These are phyloP conservation scores for Pseudococcus viburni DNA, from an alignment of 2,888 invertebrate genomes.

Conservation along the genomic window DNA sequence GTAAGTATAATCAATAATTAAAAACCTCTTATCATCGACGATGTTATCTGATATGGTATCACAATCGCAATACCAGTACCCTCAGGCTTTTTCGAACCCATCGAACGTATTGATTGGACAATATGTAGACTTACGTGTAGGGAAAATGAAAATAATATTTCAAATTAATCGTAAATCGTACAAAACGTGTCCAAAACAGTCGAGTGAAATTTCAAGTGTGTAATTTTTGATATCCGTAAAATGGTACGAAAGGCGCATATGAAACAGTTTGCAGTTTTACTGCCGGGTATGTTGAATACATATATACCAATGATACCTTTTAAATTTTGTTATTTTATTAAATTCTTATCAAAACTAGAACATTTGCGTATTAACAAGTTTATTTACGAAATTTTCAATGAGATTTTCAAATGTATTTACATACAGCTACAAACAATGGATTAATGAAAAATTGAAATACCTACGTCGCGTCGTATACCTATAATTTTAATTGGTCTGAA, in stretches of 20 bases:
- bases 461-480: too few species aligned
- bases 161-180: neutral
- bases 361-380: too few species aligned
- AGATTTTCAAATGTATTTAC: too few species aligned
- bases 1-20: neutral
- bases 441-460: too few species aligned
- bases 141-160: neutral
- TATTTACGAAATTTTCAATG: too few species aligned
- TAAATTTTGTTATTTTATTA: neutral
- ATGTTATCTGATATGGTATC: slow-evolving; percentile 18
- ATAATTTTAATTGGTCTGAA: too few species aligned
- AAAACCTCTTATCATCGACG: neutral
- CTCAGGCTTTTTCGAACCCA: neutral
- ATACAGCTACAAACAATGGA: too few species aligned
- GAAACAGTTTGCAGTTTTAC: neutral
- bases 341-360: neutral
- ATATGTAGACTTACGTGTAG: neutral
- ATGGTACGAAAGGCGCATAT: neutral
- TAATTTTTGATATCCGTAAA: neutral
- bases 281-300: neutral
- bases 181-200: neutral
- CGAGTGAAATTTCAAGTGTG: neutral
- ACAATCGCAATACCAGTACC: neutral
- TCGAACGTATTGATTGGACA: neutral
- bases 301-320: neutral